These are phyloP conservation scores for Apodemus sylvaticus DNA, from an alignment of 2,113 vertebrate species.

Conservation along the genomic window DNA sequence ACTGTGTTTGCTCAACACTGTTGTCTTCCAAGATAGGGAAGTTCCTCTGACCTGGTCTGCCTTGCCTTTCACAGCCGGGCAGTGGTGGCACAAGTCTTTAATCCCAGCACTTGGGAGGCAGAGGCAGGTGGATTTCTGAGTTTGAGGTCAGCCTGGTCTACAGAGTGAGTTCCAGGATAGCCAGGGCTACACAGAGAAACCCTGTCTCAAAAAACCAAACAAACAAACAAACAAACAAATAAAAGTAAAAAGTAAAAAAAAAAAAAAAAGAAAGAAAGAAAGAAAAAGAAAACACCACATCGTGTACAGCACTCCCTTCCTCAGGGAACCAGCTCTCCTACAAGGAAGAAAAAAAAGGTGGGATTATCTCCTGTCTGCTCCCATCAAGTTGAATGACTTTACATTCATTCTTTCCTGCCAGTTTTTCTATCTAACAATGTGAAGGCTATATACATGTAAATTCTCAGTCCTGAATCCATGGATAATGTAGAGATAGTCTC, in stretches of 20 bases:
- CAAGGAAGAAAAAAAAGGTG: neutral
- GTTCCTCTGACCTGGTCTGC: neutral
- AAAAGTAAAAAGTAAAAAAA: neutral
- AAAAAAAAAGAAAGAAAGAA: neutral
- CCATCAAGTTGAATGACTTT: neutral
- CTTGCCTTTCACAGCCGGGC: no score
- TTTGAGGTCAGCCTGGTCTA: no score
- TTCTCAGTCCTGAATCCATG: conserved; percentile 9
- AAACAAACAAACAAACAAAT: no score
- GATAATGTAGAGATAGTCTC: neutral
- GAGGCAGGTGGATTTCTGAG: no score
- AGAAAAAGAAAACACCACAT: no score
- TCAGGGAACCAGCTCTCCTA: neutral
- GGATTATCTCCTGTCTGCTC: neutral
- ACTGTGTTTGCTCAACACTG: neutral
- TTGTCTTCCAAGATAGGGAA: neutral
- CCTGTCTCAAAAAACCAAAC: no score
- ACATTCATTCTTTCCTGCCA: neutral
- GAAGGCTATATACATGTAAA: neutral
- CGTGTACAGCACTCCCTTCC: neutral
- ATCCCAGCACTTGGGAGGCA: no score
- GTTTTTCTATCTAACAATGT: neutral
- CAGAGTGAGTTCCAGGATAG: no score
- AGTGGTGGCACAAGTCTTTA: no score
- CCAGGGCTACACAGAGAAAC: no score